These are phyloP conservation scores for Lethrus apterus DNA, from an alignment of 1,140 invertebrate species.

Conservation along the genomic window DNA sequence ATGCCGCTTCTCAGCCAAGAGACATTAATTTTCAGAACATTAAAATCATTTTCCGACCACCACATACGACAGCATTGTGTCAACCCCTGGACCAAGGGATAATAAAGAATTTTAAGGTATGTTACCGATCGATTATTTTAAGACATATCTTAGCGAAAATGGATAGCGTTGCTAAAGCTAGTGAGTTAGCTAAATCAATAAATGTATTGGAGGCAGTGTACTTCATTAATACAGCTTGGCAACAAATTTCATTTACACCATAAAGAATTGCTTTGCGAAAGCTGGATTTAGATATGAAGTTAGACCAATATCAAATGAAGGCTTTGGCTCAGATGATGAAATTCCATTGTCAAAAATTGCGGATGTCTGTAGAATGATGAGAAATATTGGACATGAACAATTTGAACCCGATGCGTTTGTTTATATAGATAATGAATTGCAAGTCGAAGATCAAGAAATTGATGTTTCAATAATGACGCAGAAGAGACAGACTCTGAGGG, in stretches of 20 bases:
- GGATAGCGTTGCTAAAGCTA: neutral
- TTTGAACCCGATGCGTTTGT: no score
- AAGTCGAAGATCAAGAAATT: no score
- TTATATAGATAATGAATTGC: no score
- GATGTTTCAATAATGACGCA: no score
- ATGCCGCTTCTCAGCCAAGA: conserved; percentile 1
- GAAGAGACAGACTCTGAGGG: no score
- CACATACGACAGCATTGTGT: neutral
- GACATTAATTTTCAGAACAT: conserved; percentile 7
- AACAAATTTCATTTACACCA: neutral
- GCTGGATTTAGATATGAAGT: no score
- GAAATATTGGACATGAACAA: no score
- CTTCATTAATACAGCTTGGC: neutral
- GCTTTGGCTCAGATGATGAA: no score
- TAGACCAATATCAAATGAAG: no score
- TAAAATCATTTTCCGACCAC: conserved; percentile 3
- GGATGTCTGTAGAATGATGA: no score
- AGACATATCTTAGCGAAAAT: neutral
- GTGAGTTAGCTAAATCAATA: neutral
- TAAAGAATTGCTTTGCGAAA: no score
- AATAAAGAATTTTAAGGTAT: conserved; percentile 3
- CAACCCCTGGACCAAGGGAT: neutral
- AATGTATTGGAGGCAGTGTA: neutral
- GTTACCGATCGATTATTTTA: neutral
- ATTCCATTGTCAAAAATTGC: no score